Evolutionary conservation across 2,113 vertebrate species (phyloP).

Genomic region (Dryoscopus gambensis): DNA sequence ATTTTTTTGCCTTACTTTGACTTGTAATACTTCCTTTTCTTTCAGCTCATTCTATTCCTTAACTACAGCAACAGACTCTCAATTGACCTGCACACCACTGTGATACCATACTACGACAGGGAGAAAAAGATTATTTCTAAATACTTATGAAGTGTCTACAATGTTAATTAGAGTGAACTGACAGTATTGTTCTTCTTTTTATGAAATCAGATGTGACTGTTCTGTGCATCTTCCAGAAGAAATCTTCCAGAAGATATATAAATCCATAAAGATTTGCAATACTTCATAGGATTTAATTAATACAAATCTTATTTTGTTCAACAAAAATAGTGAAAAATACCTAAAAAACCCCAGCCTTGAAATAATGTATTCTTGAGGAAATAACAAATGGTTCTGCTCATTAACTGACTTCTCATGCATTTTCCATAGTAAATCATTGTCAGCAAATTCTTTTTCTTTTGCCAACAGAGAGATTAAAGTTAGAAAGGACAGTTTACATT

Average conservation of each 20-base stretch:
- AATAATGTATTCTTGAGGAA: background rate
- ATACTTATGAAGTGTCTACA: background rate
- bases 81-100: background rate
- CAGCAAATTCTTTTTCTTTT: background rate
- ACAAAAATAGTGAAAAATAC: background rate
- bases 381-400: background rate
- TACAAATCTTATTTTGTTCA: background rate
- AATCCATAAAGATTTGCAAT: background rate
- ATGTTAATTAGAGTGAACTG: background rate
- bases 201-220: background rate
- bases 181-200: background rate
- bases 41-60: background rate
- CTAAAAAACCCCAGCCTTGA: background rate
- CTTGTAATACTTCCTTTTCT: background rate
- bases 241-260: background rate
- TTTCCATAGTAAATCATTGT: background rate
- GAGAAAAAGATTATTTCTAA: background rate
- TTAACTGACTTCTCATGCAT: background rate
- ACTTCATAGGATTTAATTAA: background rate
- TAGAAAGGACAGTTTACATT: background rate
- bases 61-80: background rate
- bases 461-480: background rate
- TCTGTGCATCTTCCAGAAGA: background rate
- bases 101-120: background rate
- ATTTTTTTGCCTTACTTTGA: background rate